Evolutionary conservation across 2,888 invertebrate genomes (phyloP).

Genomic region (Hydroisotoma schaefferi): DNA sequence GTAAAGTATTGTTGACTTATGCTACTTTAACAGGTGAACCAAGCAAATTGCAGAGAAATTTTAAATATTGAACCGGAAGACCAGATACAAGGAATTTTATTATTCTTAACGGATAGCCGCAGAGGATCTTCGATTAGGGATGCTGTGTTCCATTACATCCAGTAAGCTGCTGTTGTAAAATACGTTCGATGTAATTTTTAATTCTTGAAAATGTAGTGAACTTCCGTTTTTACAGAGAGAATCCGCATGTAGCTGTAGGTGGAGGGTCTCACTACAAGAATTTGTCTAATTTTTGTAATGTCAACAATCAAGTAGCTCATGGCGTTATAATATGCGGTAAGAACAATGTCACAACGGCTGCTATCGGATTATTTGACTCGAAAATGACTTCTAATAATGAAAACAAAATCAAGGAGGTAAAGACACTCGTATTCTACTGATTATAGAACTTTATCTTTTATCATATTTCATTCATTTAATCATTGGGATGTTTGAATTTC

Average conservation of each 20-base stretch:
- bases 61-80: constrained; percentile 34
- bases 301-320: constrained; percentile 1
- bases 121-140: constrained; percentile 14
- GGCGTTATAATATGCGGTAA: constrained; percentile 38
- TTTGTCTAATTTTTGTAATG: background rate
- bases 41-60: constrained; percentile 28
- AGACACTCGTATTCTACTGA: background rate
- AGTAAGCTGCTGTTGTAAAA: constrained; percentile 16
- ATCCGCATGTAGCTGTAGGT: constrained; percentile 33
- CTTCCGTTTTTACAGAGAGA: constrained; percentile 13
- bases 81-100: constrained; percentile 40
- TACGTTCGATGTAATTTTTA: background rate
- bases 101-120: constrained; percentile 24
- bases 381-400: constrained; percentile 28
- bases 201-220: background rate
- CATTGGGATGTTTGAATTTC: background rate
- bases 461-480: background rate
- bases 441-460: background rate
- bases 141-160: constrained; percentile 21
- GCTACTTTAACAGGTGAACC: constrained; percentile 19
- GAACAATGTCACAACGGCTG: constrained; percentile 26
- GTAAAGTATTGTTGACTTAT: background rate
- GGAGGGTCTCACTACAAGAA: constrained; percentile 16
- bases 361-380: constrained; percentile 26
- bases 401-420: constrained; percentile 25